Conservation (phyloP, 2,113 vertebrate genomes). For the Leucopternis melanops region DNA sequence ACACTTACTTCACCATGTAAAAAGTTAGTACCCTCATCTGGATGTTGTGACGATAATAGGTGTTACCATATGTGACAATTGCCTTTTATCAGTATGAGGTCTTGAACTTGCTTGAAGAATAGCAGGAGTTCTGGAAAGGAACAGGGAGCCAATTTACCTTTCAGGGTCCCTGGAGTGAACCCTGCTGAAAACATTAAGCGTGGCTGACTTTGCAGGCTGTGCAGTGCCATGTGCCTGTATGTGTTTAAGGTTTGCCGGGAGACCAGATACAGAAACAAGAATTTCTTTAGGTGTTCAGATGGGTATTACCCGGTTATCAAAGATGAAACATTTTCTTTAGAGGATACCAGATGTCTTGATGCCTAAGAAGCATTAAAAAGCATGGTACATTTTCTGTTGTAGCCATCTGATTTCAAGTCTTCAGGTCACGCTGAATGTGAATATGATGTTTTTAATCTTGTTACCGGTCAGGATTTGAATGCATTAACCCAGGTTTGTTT, state of each 20-base stretch:
- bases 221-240: background rate
- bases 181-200: background rate
- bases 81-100: background rate
- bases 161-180: background rate
- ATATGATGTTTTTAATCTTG: background rate
- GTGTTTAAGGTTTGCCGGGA: background rate
- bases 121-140: background rate
- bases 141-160: background rate
- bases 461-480: background rate
- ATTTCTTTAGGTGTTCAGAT: background rate
- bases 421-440: background rate
- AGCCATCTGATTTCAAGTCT: background rate
- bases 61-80: slow-evolving; percentile 36
- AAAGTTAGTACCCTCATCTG: background rate
- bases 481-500: background rate
- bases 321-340: background rate
- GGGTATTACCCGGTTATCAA: background rate
- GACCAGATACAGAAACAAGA: background rate
- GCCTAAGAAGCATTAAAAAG: background rate
- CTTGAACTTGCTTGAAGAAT: background rate
- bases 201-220: background rate
- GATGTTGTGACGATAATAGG: background rate
- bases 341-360: background rate
- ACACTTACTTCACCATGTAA: background rate
- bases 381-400: background rate